Base-by-base conservation (phyloP, 2,888 invertebrate genomes). In the Trisateles emortualis region DNA sequence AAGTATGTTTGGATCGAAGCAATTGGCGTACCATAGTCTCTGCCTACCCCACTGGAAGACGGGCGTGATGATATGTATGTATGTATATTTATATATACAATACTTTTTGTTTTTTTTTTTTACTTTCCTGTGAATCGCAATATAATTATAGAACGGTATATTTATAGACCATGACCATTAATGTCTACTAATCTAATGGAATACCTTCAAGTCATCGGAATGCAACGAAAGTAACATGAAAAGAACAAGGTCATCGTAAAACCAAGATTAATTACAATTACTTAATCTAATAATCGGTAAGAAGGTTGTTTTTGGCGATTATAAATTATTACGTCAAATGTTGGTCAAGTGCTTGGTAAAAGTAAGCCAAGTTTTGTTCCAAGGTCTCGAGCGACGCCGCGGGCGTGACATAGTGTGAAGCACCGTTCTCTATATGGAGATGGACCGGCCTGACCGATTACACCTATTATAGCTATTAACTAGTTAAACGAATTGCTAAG, bases 401-500 rank as follows among this genome's bases (percentile, higher is more conserved):
- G 49, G 63, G 70, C 57, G 52, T 17, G 17, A 10, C 3, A 14
- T 8, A 46, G 45, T 40, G 16, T 32, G 13, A 16, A 24, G 38
- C 67, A 64, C 45, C 60, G 58, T 61, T 63, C 62, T 65, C 50
- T 72, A 69, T 74, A 75, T 62, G 75, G 68, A 73, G 74, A 78
- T 75, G 73, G 68, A 54, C 58, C 49, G 64, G 44, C 49, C 40
- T 67, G 42, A 59, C 59, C 57, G 56, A 68, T 57, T 63, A 39
- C 26, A 56, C 40, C 71, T 67, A 77, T 81, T 74, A 78, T 63
- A 71, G 67, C 69, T 72, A 78, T 81, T 81, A 83, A 74, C 74
- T 78, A 72, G 77, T 78, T 79, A 74, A 78, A 74, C 65, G 69
- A 72, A 83, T 78, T 68, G 76, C 76, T 66, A 68, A 78, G 67